Base-by-base conservation (phyloP, 2,888 invertebrate genomes). In the Epirrhoe tristata region DNA sequence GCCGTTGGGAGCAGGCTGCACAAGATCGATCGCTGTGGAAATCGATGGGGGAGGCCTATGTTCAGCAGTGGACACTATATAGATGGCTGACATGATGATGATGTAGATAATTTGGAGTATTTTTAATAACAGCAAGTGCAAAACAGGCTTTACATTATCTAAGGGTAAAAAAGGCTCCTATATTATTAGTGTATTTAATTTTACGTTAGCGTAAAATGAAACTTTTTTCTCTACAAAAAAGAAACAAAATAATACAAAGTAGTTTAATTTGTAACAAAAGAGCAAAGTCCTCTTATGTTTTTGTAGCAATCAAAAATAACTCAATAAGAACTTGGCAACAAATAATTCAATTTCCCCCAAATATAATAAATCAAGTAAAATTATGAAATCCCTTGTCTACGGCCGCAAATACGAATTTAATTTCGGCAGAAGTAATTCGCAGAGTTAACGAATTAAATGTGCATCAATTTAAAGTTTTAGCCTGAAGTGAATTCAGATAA, bases 401-500 rank as follows among this genome's bases (percentile, higher is more conserved):
- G 63, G 67, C 61, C 61, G 63, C 68, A 68, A 87, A 87, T 87
- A 82, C 80, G 83, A 76, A 84, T 87, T 84, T 86, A 87, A 87
- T 87, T 87, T 85, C 81, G 77, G 76, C 80, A 77, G 81, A 85
- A 86, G 83, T 85, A 75, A 74, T 74, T 74, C 74, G 72, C 72
- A 63, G 73, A 73, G 62, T 72, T 72, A 82, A 82, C 79, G 82
- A 85, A 86, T 86, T 86, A 87, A 84, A 82, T 80, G 83, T 81
- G 78, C 87, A 85, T 87, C 84, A 85, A 83, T 87, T 86, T 83
- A 81, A 83, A 81, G 67, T 79, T 82, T 82, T 75, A 74, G 74
- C 75, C 75, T 61, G 63, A 72, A 75, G 75, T 72, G 72, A 51
- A 72, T 73, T 74, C 73, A 65, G 70, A 71, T 74, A 69, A 46